Evolutionary conservation across 1,140 invertebrate genomes (phyloP).

Genomic region (Diabrotica virgifera): DNA sequence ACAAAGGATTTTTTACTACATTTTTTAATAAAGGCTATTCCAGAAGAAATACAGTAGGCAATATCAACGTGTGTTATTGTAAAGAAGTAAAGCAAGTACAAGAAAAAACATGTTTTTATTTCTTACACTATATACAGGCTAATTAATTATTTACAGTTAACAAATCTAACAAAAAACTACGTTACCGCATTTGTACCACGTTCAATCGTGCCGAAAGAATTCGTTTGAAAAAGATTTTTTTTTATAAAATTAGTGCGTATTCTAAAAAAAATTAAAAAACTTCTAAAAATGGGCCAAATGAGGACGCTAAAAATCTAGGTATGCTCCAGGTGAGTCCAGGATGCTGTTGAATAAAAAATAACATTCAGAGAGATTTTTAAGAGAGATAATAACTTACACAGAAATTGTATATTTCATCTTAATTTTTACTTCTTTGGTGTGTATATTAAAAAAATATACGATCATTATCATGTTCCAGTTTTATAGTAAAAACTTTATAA

Average conservation of each 20-base stretch:
- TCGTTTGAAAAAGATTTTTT: constrained; percentile 8
- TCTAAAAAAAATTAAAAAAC: background rate
- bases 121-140: constrained; percentile 37
- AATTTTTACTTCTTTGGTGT: constrained; percentile 49
- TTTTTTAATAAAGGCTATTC: too few relatives aligned
- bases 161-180: constrained; percentile 37
- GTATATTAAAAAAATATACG: constrained; percentile 49
- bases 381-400: constrained; percentile 34
- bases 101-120: constrained; percentile 32
- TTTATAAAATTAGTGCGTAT: background rate
- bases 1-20: too few relatives aligned
- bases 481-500: constrained; percentile 47
- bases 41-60: too few relatives aligned
- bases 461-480: constrained; percentile 41
- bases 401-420: constrained; percentile 34
- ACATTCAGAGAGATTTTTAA: constrained; percentile 22
- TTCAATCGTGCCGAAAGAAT: constrained; percentile 23
- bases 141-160: constrained; percentile 35
- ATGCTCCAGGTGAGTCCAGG: constrained; percentile 1
- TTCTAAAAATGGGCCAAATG: background rate
- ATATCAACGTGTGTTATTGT: too few relatives aligned
- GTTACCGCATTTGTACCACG: constrained; percentile 40
- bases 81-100: too few relatives aligned
- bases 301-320: background rate
- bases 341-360: constrained; percentile 9